Evolutionary conservation across 2,113 vertebrate genomes (phyloP), one percentile per base, ranked within the genome.

Genomic region (Pedionomus torquatus): DNA sequence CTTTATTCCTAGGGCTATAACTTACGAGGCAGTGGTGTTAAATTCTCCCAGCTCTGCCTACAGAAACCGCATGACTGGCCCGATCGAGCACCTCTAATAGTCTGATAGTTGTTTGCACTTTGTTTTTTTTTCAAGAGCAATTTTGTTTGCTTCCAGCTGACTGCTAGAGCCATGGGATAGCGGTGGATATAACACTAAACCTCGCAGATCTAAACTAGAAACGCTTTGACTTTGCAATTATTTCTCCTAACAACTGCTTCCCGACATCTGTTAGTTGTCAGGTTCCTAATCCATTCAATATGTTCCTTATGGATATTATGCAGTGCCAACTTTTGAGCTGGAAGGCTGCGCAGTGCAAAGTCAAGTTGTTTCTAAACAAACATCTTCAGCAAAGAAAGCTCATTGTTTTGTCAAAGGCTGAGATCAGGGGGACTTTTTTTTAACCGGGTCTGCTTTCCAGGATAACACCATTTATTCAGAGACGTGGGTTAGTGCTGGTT

Each of bases 181-280:
- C 26, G 2, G 79, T 92, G 88, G 60, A 55, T 93, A 57, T 86
- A 96, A 77, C 88, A 91, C 76, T 90, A 71, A 92, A 51, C 51
- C 69, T 75, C 81, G 51, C 55, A 68, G 88, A 68, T 81, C 80
- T 95, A 90, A 94, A 94, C 92, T 93, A 77, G 88, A 95, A 96
- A 92, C 83, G 81, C 86, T 96, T 94, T 48, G 63, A 13, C 83
- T 92, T 83, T 61, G 71, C 83, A 83, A 48, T 87, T 90, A 87
- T 89, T 96, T 90, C 83, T 90, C 35, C 52, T 89, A 90, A 90
- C 46, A 90, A 68, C 81, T 25, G 35, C 8, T 8, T 93, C 93
- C 94, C 86, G 92, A 92, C 83, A 92, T 96, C 80, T 95, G 90
- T 89, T 96, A 71, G 90, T 87, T 96, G 69, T 94, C 90, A 51